Evolutionary conservation across 1,140 invertebrate genomes (phyloP).

Genomic region (Drosophila sucinea): DNA sequence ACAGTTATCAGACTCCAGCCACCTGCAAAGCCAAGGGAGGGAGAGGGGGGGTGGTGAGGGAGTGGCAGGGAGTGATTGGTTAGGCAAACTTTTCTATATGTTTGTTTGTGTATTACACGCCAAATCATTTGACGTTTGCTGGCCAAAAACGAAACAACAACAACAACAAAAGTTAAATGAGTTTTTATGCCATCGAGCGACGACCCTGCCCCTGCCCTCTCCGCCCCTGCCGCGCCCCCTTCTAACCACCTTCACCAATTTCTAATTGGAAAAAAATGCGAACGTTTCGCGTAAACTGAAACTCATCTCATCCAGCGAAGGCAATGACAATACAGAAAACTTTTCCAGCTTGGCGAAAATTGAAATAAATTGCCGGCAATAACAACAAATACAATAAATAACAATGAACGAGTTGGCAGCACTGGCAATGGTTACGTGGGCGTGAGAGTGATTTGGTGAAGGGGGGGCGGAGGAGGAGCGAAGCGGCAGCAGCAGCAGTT

Average conservation of each 20-base stretch:
- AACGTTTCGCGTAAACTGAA: conserved; percentile 36
- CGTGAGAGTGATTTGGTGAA: neutral
- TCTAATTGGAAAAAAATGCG: conserved; percentile 79
- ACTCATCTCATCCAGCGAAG: conserved; percentile 36
- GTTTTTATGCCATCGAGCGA: conserved; percentile 60
- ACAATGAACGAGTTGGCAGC: conserved; percentile 78
- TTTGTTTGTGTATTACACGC: conserved; percentile 55
- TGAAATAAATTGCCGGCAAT: conserved; percentile 81
- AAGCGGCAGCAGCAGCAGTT: neutral
- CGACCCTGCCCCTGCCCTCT: neutral
- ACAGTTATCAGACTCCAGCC: conserved; percentile 60
- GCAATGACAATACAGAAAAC: conserved; percentile 77
- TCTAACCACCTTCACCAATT: conserved; percentile 13
- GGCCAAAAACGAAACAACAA: conserved; percentile 33
- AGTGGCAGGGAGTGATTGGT: neutral
- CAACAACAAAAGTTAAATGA: conserved; percentile 69
- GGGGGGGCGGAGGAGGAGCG: neutral
- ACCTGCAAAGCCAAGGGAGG: conserved; percentile 31
- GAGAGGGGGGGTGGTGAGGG: neutral
- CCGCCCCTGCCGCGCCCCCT: neutral
- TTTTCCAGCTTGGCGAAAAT: conserved; percentile 70
- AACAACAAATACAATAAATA: conserved; percentile 80
- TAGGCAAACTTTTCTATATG: conserved; percentile 46
- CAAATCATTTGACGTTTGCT: conserved; percentile 69
- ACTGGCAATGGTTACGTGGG: conserved; percentile 31